These are phyloP conservation scores for Echiichthys vipera DNA, from an alignment of 2,797 vertebrate genomes.

Conservation along the genomic window DNA sequence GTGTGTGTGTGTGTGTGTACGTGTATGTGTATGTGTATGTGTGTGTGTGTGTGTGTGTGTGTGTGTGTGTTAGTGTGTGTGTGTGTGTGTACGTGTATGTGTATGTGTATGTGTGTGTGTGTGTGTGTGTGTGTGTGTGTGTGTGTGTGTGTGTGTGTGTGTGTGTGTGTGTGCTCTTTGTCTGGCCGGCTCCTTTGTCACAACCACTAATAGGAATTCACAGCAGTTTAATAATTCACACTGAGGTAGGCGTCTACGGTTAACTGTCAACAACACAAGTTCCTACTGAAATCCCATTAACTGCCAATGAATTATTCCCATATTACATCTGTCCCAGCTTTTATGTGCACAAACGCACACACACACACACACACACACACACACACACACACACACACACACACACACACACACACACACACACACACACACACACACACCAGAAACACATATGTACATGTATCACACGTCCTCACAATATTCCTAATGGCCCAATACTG, in stretches of 20 bases:
- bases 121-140: slow-evolving; percentile 34
- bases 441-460: slow-evolving; percentile 45
- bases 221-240: slow-evolving; percentile 83
- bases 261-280: slow-evolving; percentile 73
- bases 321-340: slow-evolving; percentile 62
- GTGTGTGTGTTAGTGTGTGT: slow-evolving; percentile 26
- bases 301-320: slow-evolving; percentile 78
- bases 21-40: slow-evolving; percentile 22
- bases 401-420: no score
- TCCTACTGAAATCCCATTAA: slow-evolving; percentile 83
- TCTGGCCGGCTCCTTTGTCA: slow-evolving; percentile 65
- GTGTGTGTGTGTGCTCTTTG: slow-evolving; percentile 63
- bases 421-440: slow-evolving; percentile 26
- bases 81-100: slow-evolving; percentile 26
- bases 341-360: slow-evolving; percentile 25
- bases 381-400: no score
- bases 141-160: slow-evolving; percentile 8
- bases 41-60: slow-evolving; percentile 32
- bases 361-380: slow-evolving; percentile 38
- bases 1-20: slow-evolving; percentile 24
- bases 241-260: slow-evolving; percentile 60
- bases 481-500: slow-evolving; percentile 73
- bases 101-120: slow-evolving; percentile 32
- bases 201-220: slow-evolving; percentile 72
- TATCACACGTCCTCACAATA: slow-evolving; percentile 64